Evolutionary conservation across 2,888 invertebrate genomes (phyloP).

Genomic region (Eulithis prunata): DNA sequence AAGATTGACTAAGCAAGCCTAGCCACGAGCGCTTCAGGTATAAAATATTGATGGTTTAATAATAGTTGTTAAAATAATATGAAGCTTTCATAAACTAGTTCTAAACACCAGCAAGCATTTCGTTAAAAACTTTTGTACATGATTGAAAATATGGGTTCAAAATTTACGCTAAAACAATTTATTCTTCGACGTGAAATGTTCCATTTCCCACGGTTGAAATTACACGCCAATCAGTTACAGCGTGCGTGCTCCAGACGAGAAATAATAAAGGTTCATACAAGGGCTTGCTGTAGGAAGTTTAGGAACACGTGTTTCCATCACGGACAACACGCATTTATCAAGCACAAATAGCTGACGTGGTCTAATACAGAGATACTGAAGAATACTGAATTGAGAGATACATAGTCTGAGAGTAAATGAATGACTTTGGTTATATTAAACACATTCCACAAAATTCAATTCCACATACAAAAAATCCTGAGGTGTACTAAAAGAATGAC

Average conservation of each 20-base stretch:
- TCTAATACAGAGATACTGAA: neutral
- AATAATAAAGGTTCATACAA: conserved; percentile 34
- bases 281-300: conserved; percentile 30
- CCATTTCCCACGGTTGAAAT: conserved; percentile 30
- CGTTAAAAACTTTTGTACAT: neutral
- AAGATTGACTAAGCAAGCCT: too few relatives aligned
- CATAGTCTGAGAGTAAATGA: too few relatives aligned
- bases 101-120: too few relatives aligned
- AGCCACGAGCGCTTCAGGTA: too few relatives aligned
- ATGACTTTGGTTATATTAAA: too few relatives aligned
- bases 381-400: neutral
- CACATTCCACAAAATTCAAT: too few relatives aligned
- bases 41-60: too few relatives aligned
- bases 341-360: conserved; percentile 6
- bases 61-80: too few relatives aligned
- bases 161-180: conserved; percentile 19
- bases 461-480: too few relatives aligned
- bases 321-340: conserved; percentile 45
- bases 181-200: conserved; percentile 21
- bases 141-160: conserved; percentile 15
- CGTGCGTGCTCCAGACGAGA: conserved; percentile 41
- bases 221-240: conserved; percentile 46
- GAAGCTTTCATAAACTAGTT: too few relatives aligned
- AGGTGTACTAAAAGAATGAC: too few relatives aligned
- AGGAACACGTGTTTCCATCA: conserved; percentile 46